Evolutionary conservation across 2,113 vertebrate species (phyloP).

Genomic region (Phrynosoma blainvillii): DNA sequence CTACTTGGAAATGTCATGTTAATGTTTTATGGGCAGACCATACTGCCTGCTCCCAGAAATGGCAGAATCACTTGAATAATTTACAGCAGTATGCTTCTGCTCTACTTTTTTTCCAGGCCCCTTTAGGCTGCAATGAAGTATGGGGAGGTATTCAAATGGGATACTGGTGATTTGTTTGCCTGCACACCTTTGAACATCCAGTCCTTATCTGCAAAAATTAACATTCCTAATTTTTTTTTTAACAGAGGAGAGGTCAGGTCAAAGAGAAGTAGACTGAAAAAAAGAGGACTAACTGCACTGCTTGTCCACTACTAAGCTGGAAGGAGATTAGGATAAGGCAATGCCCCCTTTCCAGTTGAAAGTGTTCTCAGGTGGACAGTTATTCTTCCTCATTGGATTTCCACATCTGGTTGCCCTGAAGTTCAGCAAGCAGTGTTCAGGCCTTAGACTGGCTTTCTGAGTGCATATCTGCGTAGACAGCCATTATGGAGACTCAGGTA

Average conservation of each 20-base stretch:
- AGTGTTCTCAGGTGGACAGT: background rate
- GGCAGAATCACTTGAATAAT: constrained; percentile 71
- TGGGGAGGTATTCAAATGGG: constrained; percentile 36
- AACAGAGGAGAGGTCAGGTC: constrained; percentile 28
- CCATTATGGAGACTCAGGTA: too few species aligned
- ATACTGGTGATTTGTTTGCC: constrained; percentile 6
- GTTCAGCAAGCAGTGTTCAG: too few species aligned
- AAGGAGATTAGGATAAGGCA: background rate
- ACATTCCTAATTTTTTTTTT: constrained; percentile 4
- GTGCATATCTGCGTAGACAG: too few species aligned
- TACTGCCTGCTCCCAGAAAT: constrained; percentile 56
- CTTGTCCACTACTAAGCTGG: background rate
- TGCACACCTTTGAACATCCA: constrained; percentile 28
- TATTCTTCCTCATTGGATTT: background rate
- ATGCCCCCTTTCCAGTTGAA: background rate
- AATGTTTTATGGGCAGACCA: constrained; percentile 69
- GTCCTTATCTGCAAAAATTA: background rate
- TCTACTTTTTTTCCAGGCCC: constrained; percentile 59
- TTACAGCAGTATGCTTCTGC: constrained; percentile 66
- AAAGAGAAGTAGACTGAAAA: background rate
- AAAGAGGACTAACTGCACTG: background rate
- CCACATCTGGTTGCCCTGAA: too few species aligned
- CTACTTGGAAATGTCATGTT: constrained; percentile 67
- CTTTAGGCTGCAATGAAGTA: constrained; percentile 38
- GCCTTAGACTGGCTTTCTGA: too few species aligned